A percentile compares a stretch with the other conserved stretches of the same genome.
phyloP scores from a whole-genome alignment of 2,888 invertebrate species.

The Watsonalla cultraria region DNA sequence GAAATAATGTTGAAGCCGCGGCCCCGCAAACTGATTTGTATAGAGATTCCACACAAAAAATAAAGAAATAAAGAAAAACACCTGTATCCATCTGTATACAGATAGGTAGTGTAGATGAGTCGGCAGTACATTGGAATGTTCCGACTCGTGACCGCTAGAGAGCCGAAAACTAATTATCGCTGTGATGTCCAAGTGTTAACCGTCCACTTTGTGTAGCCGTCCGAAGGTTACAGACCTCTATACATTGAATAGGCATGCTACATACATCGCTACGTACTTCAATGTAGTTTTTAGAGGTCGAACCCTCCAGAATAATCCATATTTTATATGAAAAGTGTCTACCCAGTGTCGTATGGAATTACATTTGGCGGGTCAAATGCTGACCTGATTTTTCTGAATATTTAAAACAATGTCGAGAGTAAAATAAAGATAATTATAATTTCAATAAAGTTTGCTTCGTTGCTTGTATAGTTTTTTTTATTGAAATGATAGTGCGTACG shows the following conservation, averaged over 20 bases:
- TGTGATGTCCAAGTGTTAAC: slow-evolving; percentile 35
- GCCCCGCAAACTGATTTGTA: slow-evolving; percentile 45
- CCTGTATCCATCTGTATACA: slow-evolving; percentile 51
- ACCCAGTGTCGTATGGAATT: too few species aligned
- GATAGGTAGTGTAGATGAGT: slow-evolving; percentile 55
- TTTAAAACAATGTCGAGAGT: too few species aligned
- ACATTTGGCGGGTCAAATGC: too few species aligned
- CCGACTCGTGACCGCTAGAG: slow-evolving; percentile 55
- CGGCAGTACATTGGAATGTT: slow-evolving; percentile 57
- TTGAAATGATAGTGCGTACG: slow-evolving; percentile 17
- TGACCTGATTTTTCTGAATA: too few species aligned
- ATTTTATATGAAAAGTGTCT: neutral
- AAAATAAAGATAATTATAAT: too few species aligned
- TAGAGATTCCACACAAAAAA: slow-evolving; percentile 38
- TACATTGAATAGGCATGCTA: neutral
- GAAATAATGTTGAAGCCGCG: slow-evolving; percentile 27
- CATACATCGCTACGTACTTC: slow-evolving; percentile 1
- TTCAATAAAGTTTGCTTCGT: too few species aligned
- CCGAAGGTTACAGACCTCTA: slow-evolving; percentile 2
- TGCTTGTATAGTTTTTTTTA: too few species aligned
- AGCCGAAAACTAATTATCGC: slow-evolving; percentile 63
- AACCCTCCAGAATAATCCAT: neutral
- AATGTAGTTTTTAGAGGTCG: neutral
- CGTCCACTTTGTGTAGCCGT: slow-evolving; percentile 17
- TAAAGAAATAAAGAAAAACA: slow-evolving; percentile 26